Evolutionary conservation across 2,113 vertebrate genomes (phyloP), one percentile per base, ranked within the genome.

Genomic region (Synchiropus splendidus): DNA sequence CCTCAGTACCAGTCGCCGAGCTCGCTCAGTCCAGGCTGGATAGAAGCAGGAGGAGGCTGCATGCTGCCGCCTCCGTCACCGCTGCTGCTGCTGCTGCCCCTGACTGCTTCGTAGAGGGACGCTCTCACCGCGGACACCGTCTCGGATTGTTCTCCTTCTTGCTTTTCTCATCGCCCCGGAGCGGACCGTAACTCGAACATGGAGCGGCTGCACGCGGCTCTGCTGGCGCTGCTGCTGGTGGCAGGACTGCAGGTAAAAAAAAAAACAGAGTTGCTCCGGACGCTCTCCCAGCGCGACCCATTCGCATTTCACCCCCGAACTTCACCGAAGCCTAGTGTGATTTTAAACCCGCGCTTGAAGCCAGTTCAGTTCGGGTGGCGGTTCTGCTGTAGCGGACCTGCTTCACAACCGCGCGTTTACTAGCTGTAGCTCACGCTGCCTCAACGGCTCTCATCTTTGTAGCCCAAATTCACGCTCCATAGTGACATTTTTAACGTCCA

Each of bases 161-260:
- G 9, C 33, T 35, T n/a, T 21, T 30, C 21, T 27, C 21, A n/a
- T 27, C 21, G 21, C 21, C 21, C 21, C 21, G 21, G n/a, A n/a
- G 21, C 21, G 8, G 21, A 47, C 63, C 54, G 54, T 67, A 68
- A 48, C 67, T n/a, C n/a, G n/a, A n/a, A n/a, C 54, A 61, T 71
- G 72, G 64, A 69, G 65, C 64, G 69, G 79, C 51, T 70, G 74
- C 67, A 76, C 61, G 34, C 4, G 21, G 31, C 9, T 30, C 64
- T 77, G 64, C 60, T 82, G 35, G 62, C 81, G 63, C 71, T 75
- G 54, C 52, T 48, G 64, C 45, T 83, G 63, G 49, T 79, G 47
- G 76, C 73, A 45, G 79, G 70, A 77, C 73, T 82, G 79, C 82
- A 84, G 83, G 83, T 85, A 85, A 46, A 18, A 17, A 17, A 16